Evolutionary conservation across 1,140 invertebrate species (phyloP), one percentile per base, ranked within the genome.

Genomic region (Hylaeus anthracinus): DNA sequence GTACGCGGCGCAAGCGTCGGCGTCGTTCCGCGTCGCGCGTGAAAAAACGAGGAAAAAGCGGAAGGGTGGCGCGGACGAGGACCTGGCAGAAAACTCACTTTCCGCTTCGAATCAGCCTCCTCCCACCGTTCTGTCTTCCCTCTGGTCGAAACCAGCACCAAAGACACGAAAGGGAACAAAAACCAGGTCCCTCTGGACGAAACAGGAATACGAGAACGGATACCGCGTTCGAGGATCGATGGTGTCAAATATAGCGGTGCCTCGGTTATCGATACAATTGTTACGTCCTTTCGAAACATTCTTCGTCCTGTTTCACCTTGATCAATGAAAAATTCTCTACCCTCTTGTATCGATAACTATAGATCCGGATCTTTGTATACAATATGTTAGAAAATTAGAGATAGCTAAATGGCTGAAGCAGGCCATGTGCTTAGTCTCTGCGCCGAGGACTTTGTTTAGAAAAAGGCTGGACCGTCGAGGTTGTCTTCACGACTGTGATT

Each of bases 31-130:
- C 56, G 70, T 71, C 51, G 64, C 65, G 53, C 5, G 65, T 70
- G 75, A 66, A 81, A 80, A 74, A 75, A 55, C 60, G 81, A 82
- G 51, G 56, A 74, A 82, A 81, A 82, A 58, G 55, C 15, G 60
- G 81, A 72, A 67, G 75, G 48, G 58, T 43, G 43, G 61, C 56
- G 58, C 55, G 74, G 14, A 74, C 60, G 61, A 53, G 72, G 53
- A 71, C 60, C 39, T 67, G 76, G 67, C 74, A 82, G 88, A 81
- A 91, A 90, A 90, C 84, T 91, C 81, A 86, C 86, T 90, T 90
- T 90, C 89, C 87, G 79, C 79, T 72, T 77, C 72, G 77, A 58
- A 84, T 87, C 80, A 83, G 81, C 61, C 37, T 72, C 81, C 76
- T 66, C 77, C 72, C 55, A 39, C 37, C 10, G 41, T 45, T 75